Evolutionary conservation across 1,140 invertebrate genomes (phyloP), one percentile per base, ranked within the genome.

Genomic region (Drosophila tsacasi): DNA sequence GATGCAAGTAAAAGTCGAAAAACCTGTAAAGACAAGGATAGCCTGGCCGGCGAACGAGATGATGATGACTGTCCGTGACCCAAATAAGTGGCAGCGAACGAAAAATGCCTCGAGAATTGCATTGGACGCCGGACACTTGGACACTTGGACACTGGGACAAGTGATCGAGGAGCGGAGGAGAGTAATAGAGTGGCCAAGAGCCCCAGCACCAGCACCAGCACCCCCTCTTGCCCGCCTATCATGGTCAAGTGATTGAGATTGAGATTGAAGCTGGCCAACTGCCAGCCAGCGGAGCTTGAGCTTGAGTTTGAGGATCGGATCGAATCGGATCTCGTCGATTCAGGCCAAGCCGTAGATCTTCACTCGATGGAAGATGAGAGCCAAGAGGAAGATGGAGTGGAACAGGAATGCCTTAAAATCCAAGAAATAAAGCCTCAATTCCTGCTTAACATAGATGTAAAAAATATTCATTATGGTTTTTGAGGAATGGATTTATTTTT

Each of bases 1-100:
- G 77, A 69, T 67, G 83, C 85, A 89, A 89, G 84, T 89, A 89
- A 89, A 89, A 89, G 84, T 89, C 84, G 84, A 89, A 89, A 90
- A 90, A 89, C 84, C 84, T 90, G 84, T 90, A 81, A 49, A 81
- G 67, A 44, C 42, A 49, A 13, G 21, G 21, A 40, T 44, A 19
- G 30, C 35, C 63, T 66, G 52, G 65, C 46, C 61, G 52, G 76
- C 59, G 50, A 37, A 37, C 65, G 39, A 80, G 81, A 32, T 32
- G 84, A 89, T 78, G 81, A 89, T 74, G 81, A 87, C 85, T 89
- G 84, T 89, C 85, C 84, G 50, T 89, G 84, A 89, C 84, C 84
- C 84, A 89, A 89, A 89, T 89, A 84, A 84, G 71, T 71, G 78
- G 54, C 74, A 67, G 64, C 83, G 61, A 79, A 76, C 75, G 65